Conservation (phyloP, 1,140 invertebrate species). For the Trichonephila inaurata region DNA sequence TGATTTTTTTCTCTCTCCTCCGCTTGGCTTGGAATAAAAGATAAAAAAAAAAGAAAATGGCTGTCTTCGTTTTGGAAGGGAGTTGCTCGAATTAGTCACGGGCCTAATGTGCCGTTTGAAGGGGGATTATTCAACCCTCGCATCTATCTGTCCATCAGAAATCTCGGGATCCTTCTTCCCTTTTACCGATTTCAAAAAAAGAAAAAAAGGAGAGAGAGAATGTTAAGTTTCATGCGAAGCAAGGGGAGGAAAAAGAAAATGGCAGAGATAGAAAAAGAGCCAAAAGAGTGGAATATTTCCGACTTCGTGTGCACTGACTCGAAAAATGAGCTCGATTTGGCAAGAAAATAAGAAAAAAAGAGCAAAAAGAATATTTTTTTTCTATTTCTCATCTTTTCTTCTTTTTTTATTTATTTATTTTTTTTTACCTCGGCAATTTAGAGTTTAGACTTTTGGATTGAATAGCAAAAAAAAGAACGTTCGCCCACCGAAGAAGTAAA, state of each 20-base stretch:
- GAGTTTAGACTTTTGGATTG: constrained; percentile 53
- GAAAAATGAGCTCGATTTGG: constrained; percentile 74
- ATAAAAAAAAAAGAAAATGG: background rate
- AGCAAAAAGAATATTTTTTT: background rate
- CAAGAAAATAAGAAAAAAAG: constrained; percentile 60
- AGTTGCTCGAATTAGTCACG: constrained; percentile 34
- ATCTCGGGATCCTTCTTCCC: background rate
- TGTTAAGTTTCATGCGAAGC: background rate
- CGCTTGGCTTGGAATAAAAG: background rate
- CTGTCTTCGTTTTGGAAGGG: constrained; percentile 9
- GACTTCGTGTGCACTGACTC: constrained; percentile 69
- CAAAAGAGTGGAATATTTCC: constrained; percentile 58
- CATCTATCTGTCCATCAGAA: background rate
- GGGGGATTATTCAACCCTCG: background rate
- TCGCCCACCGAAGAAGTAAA: constrained; percentile 60
- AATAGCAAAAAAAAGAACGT: constrained; percentile 45
- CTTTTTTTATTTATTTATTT: too few species aligned
- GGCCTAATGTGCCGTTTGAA: constrained; percentile 57
- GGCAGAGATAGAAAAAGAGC: constrained; percentile 20
- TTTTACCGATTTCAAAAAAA: background rate
- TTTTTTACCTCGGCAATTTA: constrained; percentile 51
- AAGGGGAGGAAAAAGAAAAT: background rate
- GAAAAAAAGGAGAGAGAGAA: background rate
- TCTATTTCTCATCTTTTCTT: background rate
- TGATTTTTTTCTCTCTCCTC: background rate